Evolutionary conservation across 2,797 vertebrate species (phyloP).

Genomic region (Tachyglossus aculeatus): DNA sequence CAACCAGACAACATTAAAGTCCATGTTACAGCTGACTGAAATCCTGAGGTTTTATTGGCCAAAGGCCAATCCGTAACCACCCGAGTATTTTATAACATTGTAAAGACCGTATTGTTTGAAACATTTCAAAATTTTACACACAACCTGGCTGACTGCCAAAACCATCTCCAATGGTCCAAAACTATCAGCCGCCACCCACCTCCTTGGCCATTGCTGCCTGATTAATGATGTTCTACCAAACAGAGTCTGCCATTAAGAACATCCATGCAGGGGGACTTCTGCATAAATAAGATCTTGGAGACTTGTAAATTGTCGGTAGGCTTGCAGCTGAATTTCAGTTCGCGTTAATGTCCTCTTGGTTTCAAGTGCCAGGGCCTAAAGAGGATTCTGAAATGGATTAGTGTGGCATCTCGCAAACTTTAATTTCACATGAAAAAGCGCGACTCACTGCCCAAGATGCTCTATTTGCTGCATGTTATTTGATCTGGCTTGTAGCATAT

Average conservation of each 20-base stretch:
- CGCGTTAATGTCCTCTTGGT: too few relatives aligned
- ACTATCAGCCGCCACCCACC: slow-evolving; percentile 82
- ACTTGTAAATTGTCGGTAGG: slow-evolving; percentile 46
- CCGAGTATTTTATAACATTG: slow-evolving; percentile 73
- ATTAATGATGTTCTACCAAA: slow-evolving; percentile 66
- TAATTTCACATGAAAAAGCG: slow-evolving; percentile 20
- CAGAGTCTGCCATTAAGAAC: slow-evolving; percentile 45
- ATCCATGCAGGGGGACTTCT: slow-evolving; percentile 52
- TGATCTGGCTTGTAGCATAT: not conserved
- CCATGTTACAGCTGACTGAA: slow-evolving; percentile 73
- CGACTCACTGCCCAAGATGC: slow-evolving; percentile 13
- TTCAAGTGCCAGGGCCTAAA: too few relatives aligned
- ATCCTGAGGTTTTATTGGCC: slow-evolving; percentile 73
- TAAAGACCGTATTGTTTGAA: slow-evolving; percentile 79
- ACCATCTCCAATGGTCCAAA: slow-evolving; percentile 76
- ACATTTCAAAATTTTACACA: slow-evolving; percentile 70
- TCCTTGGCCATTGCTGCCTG: slow-evolving; percentile 67
- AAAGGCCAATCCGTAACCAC: slow-evolving; percentile 67
- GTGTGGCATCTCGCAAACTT: not conserved
- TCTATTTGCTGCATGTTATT: slow-evolving; percentile 1
- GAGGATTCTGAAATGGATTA: too few relatives aligned
- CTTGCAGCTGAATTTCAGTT: slow-evolving; percentile 33
- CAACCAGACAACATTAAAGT: slow-evolving; percentile 64
- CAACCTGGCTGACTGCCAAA: slow-evolving; percentile 74
- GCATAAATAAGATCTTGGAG: slow-evolving; percentile 44